Evolutionary conservation across 2,888 invertebrate genomes (phyloP), one percentile per base, ranked within the genome.

Genomic region (Lycocerus yunnanus): DNA sequence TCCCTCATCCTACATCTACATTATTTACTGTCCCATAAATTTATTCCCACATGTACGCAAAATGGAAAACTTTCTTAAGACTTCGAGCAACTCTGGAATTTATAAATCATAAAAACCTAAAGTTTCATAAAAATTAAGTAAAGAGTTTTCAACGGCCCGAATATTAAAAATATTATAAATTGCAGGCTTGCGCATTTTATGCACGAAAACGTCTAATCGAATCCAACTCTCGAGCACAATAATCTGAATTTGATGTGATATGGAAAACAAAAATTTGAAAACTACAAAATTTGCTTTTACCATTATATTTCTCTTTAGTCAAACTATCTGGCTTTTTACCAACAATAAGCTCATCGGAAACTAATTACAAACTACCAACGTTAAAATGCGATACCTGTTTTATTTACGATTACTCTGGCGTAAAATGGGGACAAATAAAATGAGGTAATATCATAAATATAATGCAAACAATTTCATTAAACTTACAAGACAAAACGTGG

Each of bases 1-100:
- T 63, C 79, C 78, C 73, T 74, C 76, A 78, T 76, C 78, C 78
- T 78, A 79, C 78, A 81, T 80, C 80, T 82, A 81, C 81, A 82
- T 84, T 84, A 84, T 84, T 84, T 84, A 84, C 83, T 82, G 83
- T 80, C 82, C 80, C 81, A 84, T 84, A 84, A 84, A 84, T 84
- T 83, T 83, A 80, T 79, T 74, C 82, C 80, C 82, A 82, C 83
- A 83, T 83, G 84, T 82, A 83, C 81, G 80, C 82, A 82, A 82
- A 81, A 84, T 81, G 83, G 81, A 80, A 82, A 83, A 83, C 80
- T 83, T 84, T 81, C 80, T 79, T 78, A 79, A 79, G 81, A 80
- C 81, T 83, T 81, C 68, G 71, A 79, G 79, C 78, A 82, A 82
- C 81, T 80, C 78, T 79, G 78, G 81, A 83, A 83, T 83, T 82